These are phyloP conservation scores for Campylomormyrus numenius DNA, from an alignment of 2,113 vertebrate genomes.

Conservation along the genomic window DNA sequence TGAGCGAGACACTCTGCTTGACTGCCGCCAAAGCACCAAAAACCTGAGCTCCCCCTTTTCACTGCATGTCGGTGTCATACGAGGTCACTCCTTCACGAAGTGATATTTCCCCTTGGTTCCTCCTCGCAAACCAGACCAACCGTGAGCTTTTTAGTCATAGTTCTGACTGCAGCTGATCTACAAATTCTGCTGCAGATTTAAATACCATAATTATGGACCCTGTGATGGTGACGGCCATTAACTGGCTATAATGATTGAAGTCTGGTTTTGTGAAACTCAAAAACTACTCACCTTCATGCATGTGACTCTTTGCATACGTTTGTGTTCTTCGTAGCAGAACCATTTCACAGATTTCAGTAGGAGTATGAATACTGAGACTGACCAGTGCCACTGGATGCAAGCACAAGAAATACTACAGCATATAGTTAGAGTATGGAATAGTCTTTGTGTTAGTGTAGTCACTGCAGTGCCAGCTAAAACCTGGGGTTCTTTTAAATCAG, in stretches of 20 bases:
- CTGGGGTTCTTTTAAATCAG: too few relatives aligned
- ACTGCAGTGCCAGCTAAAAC: too few relatives aligned
- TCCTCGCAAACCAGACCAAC: not conserved
- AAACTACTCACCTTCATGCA: not conserved
- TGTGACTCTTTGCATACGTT: not conserved
- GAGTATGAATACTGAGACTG: not conserved
- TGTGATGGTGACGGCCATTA: not conserved
- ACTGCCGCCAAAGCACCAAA: not conserved
- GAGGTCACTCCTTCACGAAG: not conserved
- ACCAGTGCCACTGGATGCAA: not conserved
- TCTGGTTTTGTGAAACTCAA: not conserved
- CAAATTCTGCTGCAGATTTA: not conserved
- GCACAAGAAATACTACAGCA: not conserved
- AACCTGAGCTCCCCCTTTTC: not conserved
- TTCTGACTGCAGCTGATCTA: not conserved
- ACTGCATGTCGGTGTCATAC: not conserved
- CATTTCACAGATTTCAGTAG: not conserved
- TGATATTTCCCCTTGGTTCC: not conserved
- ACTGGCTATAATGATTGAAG: not conserved
- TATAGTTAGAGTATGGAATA: too few relatives aligned
- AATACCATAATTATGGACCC: not conserved
- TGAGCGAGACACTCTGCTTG: not conserved
- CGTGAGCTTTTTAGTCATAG: not conserved
- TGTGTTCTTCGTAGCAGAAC: not conserved
- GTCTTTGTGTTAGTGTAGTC: too few relatives aligned